Evolutionary conservation across 2,113 vertebrate species (phyloP), one percentile per base, ranked within the genome.

Genomic region (Corynorhinus townsendii): DNA sequence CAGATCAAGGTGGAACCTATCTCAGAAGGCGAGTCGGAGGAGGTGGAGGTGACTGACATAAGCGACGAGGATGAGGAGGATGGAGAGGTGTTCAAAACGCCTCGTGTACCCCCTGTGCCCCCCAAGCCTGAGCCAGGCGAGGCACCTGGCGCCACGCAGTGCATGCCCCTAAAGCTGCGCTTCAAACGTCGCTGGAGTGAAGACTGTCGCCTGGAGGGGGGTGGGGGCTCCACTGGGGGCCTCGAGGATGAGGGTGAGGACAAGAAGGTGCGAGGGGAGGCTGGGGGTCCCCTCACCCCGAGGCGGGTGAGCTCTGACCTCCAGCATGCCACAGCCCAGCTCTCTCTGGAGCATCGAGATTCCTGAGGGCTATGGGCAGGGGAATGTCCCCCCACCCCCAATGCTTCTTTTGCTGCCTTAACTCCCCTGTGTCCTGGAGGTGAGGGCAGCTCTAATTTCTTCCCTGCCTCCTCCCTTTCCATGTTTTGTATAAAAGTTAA

Each of bases 131-230:
- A 98, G 75, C 97, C 97, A 0, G 95, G 97, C 22, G 94, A 97
- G 69, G 81, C 47, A 0, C 54, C 96, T 0, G 96, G 97, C 71
- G 98, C 98, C 0, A 97, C 98, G 0, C 98, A 97, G 68, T 99
- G 99, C 97, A 99, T 99, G 97, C 99, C 99, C 4, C 98, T 99
- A 38, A 99, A 99, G 47, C 98, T 99, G 77, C 99, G 99, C 77
- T 99, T 99, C 97, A 99, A 99, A 80, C 98, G 99, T 30, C 99
- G 99, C 97, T 99, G 99, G 99, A 99, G 99, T 47, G 99, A 99
- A 96, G 99, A 99, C 98, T 99, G 99, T 98, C 98, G 99, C 81
- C 98, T 99, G 97, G 99, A 99, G 97, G 99, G 99, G 0, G 98
- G 98, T 15, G 97, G 95, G 38, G 98, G 96, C 40, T 79, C 84